Evolutionary conservation across 2,888 invertebrate genomes (phyloP).

Genomic region (Iselma pallidipennis): DNA sequence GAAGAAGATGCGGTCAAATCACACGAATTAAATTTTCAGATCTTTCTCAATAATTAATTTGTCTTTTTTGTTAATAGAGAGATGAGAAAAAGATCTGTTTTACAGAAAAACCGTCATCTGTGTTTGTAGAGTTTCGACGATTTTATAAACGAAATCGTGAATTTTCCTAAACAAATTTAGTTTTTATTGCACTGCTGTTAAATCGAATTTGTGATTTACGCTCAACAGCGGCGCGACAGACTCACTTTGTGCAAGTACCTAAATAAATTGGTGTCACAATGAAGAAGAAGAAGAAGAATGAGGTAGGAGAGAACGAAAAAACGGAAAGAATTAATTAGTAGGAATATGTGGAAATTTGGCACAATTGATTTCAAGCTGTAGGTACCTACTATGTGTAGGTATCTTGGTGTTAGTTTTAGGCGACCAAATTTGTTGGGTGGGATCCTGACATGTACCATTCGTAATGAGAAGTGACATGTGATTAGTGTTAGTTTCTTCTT

Average conservation of each 20-base stretch:
- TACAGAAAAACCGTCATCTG: no score
- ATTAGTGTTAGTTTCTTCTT: conserved; percentile 32
- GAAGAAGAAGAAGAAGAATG: neutral
- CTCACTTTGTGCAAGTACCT: neutral
- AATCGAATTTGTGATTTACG: conserved; percentile 40
- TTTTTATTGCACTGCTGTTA: conserved; percentile 40
- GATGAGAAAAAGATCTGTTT: no score
- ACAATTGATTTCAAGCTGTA: no score
- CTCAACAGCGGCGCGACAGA: conserved; percentile 30
- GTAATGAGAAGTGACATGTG: conserved; percentile 50
- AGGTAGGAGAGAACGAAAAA: no score
- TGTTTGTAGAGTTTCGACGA: no score
- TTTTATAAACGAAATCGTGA: conserved; percentile 35
- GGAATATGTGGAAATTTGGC: no score
- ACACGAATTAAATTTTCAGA: neutral
- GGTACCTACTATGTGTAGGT: no score
- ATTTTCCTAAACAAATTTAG: conserved; percentile 40
- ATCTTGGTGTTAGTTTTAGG: no score
- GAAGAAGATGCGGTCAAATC: neutral
- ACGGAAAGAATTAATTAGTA: no score
- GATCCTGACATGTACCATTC: conserved; percentile 42
- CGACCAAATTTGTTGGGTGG: neutral
- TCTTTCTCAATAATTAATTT: no score
- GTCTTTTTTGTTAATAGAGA: no score
- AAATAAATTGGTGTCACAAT: neutral